Conservation (phyloP, 2,113 vertebrate genomes). For the Burhinus bistriatus region DNA sequence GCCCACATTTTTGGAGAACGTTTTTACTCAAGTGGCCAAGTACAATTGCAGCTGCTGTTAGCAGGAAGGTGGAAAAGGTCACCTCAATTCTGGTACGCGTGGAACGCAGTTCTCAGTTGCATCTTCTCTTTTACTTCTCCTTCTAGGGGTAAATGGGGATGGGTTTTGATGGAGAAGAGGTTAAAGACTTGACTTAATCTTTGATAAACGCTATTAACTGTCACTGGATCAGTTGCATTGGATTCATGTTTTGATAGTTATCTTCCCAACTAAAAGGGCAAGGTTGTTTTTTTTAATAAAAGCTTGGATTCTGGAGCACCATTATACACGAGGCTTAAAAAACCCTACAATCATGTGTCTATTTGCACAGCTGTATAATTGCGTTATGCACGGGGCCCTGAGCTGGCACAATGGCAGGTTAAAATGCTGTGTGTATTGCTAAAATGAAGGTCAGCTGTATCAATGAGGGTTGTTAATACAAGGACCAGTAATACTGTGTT, state of each 20-base stretch:
- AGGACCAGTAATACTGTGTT: background rate
- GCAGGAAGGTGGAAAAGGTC: conserved; percentile 23
- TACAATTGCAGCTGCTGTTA: conserved; percentile 12
- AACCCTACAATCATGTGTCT: background rate
- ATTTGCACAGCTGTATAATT: conserved; percentile 59
- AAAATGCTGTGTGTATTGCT: conserved; percentile 11
- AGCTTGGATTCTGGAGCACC: background rate
- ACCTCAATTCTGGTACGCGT: background rate
- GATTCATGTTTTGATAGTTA: background rate
- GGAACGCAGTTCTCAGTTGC: background rate
- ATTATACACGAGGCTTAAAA: background rate
- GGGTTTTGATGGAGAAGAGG: background rate
- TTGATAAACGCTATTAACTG: background rate
- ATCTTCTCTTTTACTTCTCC: background rate
- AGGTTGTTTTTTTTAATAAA: conserved; percentile 35
- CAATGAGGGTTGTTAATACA: conserved; percentile 10
- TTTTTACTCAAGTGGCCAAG: conserved; percentile 17
- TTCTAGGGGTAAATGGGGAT: background rate
- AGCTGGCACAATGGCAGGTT: conserved; percentile 43
- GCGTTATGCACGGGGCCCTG: conserved; percentile 19
- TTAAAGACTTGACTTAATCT: background rate
- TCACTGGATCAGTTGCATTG: background rate
- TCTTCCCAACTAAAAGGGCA: background rate
- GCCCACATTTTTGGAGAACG: background rate
- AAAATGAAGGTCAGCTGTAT: conserved; percentile 35